These are phyloP conservation scores for Hemibagrus guttatus DNA, from an alignment of 2,797 vertebrate genomes.

Conservation along the genomic window DNA sequence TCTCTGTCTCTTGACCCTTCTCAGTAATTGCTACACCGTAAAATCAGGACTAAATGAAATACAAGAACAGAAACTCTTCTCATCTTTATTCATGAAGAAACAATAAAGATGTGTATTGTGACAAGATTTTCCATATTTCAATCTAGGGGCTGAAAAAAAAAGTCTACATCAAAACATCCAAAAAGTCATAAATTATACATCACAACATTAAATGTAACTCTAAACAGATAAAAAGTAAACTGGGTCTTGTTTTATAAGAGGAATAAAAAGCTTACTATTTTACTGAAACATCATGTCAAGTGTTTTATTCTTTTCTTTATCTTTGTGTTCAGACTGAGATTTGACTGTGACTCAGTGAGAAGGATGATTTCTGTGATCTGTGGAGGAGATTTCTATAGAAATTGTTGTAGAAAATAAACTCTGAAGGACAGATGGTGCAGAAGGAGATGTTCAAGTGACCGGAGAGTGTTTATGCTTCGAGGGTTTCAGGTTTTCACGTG, in stretches of 20 bases:
- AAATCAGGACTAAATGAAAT: neutral
- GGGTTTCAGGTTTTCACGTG: neutral
- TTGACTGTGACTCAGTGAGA: neutral
- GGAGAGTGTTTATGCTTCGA: constrained; percentile 20
- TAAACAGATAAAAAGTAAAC: neutral
- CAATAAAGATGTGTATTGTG: neutral
- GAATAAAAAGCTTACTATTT: neutral
- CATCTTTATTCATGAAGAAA: neutral
- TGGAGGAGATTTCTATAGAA: neutral
- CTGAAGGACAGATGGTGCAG: constrained; percentile 7
- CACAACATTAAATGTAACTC: neutral
- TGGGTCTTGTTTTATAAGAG: neutral
- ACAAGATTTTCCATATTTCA: neutral
- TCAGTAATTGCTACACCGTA: neutral
- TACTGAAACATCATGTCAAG: neutral
- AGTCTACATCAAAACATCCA: neutral
- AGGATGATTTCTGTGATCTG: neutral
- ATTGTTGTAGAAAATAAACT: neutral
- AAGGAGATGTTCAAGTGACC: neutral
- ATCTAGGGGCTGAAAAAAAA: neutral
- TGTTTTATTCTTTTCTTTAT: neutral
- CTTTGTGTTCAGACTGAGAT: neutral
- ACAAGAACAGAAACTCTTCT: neutral
- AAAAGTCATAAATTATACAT: neutral
- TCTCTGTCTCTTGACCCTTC: neutral